Conservation (phyloP, 2,888 invertebrate genomes). For the Isotomurus palustris region DNA sequence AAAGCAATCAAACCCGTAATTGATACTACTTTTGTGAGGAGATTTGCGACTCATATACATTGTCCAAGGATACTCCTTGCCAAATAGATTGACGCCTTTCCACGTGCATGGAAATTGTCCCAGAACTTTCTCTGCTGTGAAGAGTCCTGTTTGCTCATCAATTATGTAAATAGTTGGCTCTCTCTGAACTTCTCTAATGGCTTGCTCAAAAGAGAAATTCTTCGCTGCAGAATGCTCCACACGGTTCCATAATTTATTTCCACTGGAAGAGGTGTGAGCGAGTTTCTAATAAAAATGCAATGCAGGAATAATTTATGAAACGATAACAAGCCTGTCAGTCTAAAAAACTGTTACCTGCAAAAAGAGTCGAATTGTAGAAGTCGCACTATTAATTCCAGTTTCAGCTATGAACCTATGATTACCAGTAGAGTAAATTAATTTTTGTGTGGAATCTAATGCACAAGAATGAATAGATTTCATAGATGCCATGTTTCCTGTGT, state of each 20-base stretch:
- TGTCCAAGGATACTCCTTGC: constrained; percentile 32
- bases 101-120: constrained; percentile 28
- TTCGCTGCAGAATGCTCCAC: constrained; percentile 13
- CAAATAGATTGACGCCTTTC: constrained; percentile 18
- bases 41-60: constrained; percentile 30
- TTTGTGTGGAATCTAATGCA: constrained; percentile 22
- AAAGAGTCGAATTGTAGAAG: no score
- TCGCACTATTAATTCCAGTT: no score
- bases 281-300: neutral
- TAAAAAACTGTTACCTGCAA: neutral
- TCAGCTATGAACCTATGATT: no score
- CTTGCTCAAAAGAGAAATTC: constrained; percentile 18
- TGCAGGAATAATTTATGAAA: neutral
- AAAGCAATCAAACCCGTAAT: constrained; percentile 29
- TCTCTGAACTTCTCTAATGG: constrained; percentile 20
- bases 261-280: neutral
- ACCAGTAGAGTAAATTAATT: no score
- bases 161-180: constrained; percentile 26
- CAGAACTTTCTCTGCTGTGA: constrained; percentile 9
- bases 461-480: constrained; percentile 28
- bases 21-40: constrained; percentile 18
- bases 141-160: constrained; percentile 35
- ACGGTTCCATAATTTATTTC: constrained; percentile 6
- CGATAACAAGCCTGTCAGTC: neutral
- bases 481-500: constrained; percentile 30